A percentile compares a stretch with the other conserved stretches of the same genome.
These are phyloP conservation scores for Carduelis carduelis DNA, from an alignment of 2,797 vertebrate genomes.

Conservation along the genomic window DNA sequence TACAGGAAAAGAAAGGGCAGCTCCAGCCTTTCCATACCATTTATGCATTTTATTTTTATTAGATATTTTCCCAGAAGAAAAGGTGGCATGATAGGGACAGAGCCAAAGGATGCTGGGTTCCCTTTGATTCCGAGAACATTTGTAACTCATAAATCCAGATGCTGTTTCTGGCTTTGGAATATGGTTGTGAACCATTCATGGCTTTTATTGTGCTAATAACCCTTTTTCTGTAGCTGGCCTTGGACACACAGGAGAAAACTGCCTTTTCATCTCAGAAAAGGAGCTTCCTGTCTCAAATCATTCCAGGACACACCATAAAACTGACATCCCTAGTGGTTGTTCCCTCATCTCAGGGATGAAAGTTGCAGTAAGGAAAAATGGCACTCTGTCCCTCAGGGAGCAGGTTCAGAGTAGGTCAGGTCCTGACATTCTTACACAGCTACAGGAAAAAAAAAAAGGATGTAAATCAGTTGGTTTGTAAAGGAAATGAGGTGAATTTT, in stretches of 20 bases:
- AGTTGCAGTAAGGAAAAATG: background rate
- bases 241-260: background rate
- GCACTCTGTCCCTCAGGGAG: background rate
- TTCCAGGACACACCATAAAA: background rate
- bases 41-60: background rate
- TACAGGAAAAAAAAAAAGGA: background rate
- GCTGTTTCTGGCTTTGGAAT: background rate
- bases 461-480: background rate
- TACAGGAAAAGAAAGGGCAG: background rate
- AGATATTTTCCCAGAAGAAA: background rate
- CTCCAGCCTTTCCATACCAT: background rate
- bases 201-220: conserved; percentile 21
- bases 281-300: background rate
- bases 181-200: background rate
- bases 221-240: background rate
- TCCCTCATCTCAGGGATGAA: background rate
- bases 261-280: background rate
- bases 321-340: background rate
- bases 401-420: background rate
- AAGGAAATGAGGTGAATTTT: background rate
- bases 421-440: background rate
- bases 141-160: background rate
- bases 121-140: background rate
- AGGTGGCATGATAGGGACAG: background rate
- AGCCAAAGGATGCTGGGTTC: background rate